Percentiles rank a stretch among this genome's conserved stretches.
These are phyloP conservation scores for Ophion ellenae DNA, from an alignment of 2,888 invertebrate species.

Conservation along the genomic window DNA sequence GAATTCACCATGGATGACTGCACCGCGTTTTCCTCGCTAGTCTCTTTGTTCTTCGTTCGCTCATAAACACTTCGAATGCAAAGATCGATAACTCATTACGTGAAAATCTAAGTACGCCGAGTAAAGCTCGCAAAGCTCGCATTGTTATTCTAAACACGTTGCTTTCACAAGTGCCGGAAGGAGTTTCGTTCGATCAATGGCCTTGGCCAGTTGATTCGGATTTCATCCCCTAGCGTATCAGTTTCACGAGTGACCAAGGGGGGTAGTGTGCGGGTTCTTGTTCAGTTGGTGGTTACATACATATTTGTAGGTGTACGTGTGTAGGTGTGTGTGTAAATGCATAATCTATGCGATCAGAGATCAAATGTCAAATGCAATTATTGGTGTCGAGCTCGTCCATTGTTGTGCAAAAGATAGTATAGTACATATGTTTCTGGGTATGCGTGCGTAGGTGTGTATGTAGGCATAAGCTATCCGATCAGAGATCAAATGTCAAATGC, in stretches of 20 bases:
- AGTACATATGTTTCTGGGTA: slow-evolving; percentile 11
- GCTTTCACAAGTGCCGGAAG: slow-evolving; percentile 60
- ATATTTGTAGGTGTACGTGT: slow-evolving; percentile 11
- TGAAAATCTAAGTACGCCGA: slow-evolving; percentile 8
- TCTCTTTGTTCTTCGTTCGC: background rate
- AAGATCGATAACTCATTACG: background rate
- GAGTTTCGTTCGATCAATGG: slow-evolving; percentile 57
- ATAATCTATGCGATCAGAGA: slow-evolving; percentile 46
- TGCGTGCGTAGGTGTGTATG: background rate
- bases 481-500: slow-evolving; percentile 64
- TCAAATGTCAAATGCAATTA: slow-evolving; percentile 65
- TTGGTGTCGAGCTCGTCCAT: slow-evolving; percentile 32
- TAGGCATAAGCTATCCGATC: slow-evolving; percentile 30
- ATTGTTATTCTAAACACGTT: slow-evolving; percentile 69
- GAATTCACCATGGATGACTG: background rate
- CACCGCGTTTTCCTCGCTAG: background rate
- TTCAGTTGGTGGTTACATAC: background rate
- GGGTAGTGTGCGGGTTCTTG: background rate
- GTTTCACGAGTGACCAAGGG: slow-evolving; percentile 21
- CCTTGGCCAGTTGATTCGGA: slow-evolving; percentile 64
- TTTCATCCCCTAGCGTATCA: slow-evolving; percentile 60
- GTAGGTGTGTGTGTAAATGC: background rate
- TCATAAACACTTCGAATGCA: background rate
- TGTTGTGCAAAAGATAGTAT: slow-evolving; percentile 26
- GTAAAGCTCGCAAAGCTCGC: slow-evolving; percentile 3